A percentile compares a stretch with the other conserved stretches of the same genome.
Evolutionary conservation across 2,113 vertebrate species (phyloP).

Genomic region (Sinocyclocheilus anshuiensis): DNA sequence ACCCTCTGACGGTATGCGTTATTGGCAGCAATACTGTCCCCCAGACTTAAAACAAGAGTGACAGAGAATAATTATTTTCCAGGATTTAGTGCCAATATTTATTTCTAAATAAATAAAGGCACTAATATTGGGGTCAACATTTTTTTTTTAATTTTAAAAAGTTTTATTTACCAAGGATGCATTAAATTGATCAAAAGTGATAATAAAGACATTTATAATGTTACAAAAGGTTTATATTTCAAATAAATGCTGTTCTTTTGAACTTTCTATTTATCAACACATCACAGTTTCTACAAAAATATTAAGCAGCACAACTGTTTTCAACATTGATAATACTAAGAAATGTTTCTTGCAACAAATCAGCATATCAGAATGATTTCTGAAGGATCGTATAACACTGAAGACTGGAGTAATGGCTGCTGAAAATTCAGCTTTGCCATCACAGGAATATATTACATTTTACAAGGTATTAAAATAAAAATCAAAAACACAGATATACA

Average conservation of each 20-base stretch:
- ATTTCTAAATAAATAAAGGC: no score
- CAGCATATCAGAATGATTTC: neutral
- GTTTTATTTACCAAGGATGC: no score
- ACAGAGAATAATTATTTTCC: neutral
- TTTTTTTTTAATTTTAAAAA: no score
- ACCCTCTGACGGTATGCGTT: slow-evolving; percentile 88
- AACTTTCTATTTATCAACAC: neutral
- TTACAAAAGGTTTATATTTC: neutral
- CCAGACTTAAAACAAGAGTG: slow-evolving; percentile 75
- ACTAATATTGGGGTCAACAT: no score
- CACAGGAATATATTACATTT: neutral
- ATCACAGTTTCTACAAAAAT: no score
- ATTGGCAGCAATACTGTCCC: slow-evolving; percentile 91
- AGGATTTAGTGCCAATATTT: neutral
- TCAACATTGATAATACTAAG: no score
- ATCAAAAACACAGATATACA: neutral
- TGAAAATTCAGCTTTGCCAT: neutral
- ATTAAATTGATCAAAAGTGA: neutral
- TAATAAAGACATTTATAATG: neutral
- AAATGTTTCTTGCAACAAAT: neutral
- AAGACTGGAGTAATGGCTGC: neutral
- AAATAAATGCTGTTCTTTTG: neutral
- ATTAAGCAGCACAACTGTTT: no score
- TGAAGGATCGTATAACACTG: neutral
- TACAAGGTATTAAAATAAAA: neutral